Evolutionary conservation across 2,888 invertebrate genomes (phyloP).

Genomic region (Scrobipalpa costella): DNA sequence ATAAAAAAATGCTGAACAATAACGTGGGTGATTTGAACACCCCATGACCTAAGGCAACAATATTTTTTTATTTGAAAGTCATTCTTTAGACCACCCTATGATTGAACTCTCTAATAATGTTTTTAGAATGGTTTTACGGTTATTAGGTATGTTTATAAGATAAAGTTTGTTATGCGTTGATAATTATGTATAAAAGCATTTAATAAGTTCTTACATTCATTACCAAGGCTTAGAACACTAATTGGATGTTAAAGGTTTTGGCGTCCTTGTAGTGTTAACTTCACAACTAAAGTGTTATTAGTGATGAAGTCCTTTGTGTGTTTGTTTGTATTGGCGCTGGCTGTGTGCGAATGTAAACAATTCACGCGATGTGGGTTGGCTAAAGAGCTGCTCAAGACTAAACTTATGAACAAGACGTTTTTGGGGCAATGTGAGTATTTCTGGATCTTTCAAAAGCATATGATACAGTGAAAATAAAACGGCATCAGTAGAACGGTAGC

Average conservation of each 20-base stretch:
- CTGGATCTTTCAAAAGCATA: no score
- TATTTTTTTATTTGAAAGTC: no score
- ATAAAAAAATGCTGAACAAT: no score
- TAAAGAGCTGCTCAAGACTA: slow-evolving; percentile 43
- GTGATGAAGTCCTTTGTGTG: not conserved
- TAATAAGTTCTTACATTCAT: not conserved
- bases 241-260: not conserved
- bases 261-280: not conserved
- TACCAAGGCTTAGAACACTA: not conserved
- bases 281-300: not conserved
- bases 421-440: slow-evolving; percentile 59
- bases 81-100: no score
- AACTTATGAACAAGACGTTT: slow-evolving; percentile 49
- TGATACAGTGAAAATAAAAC: no score
- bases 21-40: no score
- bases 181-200: not conserved
- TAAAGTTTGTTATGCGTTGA: no score
- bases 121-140: no score
- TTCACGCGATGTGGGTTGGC: slow-evolving; percentile 58
- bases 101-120: no score
- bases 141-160: no score
- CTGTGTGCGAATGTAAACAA: slow-evolving; percentile 39
- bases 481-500: no score
- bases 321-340: slow-evolving; percentile 1
- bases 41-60: no score